Evolutionary conservation across 2,888 invertebrate species (phyloP).

Genomic region (Strigamia transsilvanica): DNA sequence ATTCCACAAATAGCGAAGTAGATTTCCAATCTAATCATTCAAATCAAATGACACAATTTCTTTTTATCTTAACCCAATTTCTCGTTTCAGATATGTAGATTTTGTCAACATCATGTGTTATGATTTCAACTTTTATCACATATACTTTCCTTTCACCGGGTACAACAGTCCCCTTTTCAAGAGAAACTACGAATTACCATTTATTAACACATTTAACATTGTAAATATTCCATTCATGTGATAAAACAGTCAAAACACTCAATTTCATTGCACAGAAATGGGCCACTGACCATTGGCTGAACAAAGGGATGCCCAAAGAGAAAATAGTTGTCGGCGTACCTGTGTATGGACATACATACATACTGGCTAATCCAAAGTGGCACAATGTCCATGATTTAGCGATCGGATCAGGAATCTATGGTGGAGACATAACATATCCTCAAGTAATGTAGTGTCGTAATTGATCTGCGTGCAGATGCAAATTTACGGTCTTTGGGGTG

Average conservation of each 20-base stretch:
- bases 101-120: conserved; percentile 51
- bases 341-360: conserved; percentile 84
- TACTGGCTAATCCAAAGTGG: conserved; percentile 74
- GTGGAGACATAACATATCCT: conserved; percentile 77
- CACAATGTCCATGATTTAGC: conserved; percentile 76
- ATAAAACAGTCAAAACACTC: not conserved
- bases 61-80: not conserved
- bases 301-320: conserved; percentile 76
- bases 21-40: not conserved
- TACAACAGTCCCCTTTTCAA: conserved; percentile 43
- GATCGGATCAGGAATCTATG: conserved; percentile 74
- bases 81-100: conserved; percentile 31
- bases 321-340: conserved; percentile 88
- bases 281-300: conserved; percentile 79
- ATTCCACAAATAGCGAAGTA: conserved; percentile 45
- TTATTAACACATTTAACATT: not conserved
- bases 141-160: conserved; percentile 22
- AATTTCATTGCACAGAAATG: conserved; percentile 70
- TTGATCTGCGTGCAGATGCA: no score
- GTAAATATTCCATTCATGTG: not conserved
- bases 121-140: conserved; percentile 4
- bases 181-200: not conserved
- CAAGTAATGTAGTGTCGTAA: conserved; percentile 54
- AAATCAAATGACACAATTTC: not conserved
- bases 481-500: no score